These are phyloP conservation scores for Falcunculus frontatus DNA, from an alignment of 2,113 vertebrate genomes.

Conservation along the genomic window DNA sequence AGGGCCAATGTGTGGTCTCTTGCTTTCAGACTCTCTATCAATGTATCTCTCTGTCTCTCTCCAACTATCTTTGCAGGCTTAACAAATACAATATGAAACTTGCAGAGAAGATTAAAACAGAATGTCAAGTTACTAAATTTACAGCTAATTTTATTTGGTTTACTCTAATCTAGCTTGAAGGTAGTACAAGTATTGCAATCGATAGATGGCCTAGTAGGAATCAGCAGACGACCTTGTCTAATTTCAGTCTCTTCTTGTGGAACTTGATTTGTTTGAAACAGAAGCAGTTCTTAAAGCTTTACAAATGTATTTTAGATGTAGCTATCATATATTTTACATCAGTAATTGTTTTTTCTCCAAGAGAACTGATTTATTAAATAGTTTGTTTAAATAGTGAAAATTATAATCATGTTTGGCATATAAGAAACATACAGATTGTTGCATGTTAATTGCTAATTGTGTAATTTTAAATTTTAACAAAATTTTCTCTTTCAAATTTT, in stretches of 20 bases:
- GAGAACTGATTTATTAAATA: neutral
- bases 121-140: neutral
- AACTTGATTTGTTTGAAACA: neutral
- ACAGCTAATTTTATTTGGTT: neutral
- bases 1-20: neutral
- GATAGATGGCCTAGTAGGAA: neutral
- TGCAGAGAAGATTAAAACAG: neutral
- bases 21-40: rapidly evolving
- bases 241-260: neutral
- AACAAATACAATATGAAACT: neutral
- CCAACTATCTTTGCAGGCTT: neutral
- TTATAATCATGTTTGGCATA: neutral
- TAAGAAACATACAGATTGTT: neutral
- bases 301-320: neutral
- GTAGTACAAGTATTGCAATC: neutral
- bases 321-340: neutral
- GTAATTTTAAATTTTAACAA: neutral
- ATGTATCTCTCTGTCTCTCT: neutral
- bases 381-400: neutral
- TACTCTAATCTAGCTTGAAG: neutral
- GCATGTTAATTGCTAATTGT: neutral
- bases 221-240: neutral
- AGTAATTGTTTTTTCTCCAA: neutral
- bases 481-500: neutral
- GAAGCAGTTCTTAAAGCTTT: neutral